Base-by-base conservation (phyloP, 2,113 vertebrate genomes). In the Pluvianellus socialis region DNA sequence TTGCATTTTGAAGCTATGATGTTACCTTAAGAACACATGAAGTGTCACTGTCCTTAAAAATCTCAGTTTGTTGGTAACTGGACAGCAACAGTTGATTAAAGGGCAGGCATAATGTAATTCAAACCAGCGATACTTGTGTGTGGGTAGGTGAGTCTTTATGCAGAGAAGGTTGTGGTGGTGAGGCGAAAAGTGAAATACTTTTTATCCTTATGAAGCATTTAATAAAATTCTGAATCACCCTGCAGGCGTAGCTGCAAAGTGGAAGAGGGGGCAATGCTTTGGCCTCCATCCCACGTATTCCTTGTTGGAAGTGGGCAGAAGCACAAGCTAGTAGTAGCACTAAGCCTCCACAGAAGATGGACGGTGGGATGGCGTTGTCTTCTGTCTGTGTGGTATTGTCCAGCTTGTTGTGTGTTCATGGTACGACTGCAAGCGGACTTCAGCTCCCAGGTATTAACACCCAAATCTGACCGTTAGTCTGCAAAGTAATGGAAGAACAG, bases 331-430 rank as follows among this genome's bases (percentile, higher is more conserved):
- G 18, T 44, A 17, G 20, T 45, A 17, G 20, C 40, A 28, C 10
- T 8, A 8, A 56, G 21, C 7, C 26, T 33, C 22, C 14, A 3
- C 10, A 44, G 66, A 49, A 20, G 49, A 33, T 30, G n/a, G 14
- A 12, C 0, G 5, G 24, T 14, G 11, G 38, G 42, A 68, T n/a
- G 56, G 42, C 0, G 1, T 44, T 28, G 27, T 44, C 45, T 44
- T 27, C 42, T 1, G 1, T 22, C 26, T 0, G 0, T 26, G 26
- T 0, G 0, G 3, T 66, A 30, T 40, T 52, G 53, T 50, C 62
- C 24, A 20, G 24, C 17, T 47, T 45, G 18, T 28, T n/a, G 21
- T 40, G 4, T 26, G 17, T 21, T 21, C 58, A 13, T 5, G 12
- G 20, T 28, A 28, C 26, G 17, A 45, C 66, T 30, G 49, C 62